Conservation (phyloP, 2,113 vertebrate genomes). For the Apodemus sylvaticus region DNA sequence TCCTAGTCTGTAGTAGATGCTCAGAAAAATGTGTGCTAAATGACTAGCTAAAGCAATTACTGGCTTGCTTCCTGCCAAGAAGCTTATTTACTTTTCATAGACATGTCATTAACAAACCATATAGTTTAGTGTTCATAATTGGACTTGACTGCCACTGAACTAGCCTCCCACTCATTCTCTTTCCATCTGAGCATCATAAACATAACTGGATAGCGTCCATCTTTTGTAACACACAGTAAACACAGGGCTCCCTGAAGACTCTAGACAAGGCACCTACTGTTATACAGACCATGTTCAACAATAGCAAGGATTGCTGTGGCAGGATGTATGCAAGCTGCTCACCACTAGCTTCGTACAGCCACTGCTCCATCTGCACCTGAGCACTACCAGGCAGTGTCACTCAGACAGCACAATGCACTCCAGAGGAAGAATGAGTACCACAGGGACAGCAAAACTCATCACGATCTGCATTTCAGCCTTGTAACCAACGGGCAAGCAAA, state of each 20-base stretch:
- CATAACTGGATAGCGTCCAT: not conserved
- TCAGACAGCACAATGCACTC: not conserved
- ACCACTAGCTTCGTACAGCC: not conserved
- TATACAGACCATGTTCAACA: not conserved
- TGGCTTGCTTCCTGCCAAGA: not conserved
- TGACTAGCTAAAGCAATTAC: not conserved
- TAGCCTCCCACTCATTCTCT: conserved; percentile 21
- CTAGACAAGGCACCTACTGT: conserved; percentile 54
- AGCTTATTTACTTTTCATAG: conserved; percentile 48
- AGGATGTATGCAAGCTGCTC: not conserved
- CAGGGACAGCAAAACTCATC: conserved; percentile 16
- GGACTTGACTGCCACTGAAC: conserved; percentile 43
- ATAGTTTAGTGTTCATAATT: conserved; percentile 54
- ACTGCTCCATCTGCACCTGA: not conserved
- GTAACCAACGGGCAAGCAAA: conserved; percentile 30
- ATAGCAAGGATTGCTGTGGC: conserved; percentile 12
- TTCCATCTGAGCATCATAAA: conserved; percentile 31
- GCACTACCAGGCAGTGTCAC: not conserved
- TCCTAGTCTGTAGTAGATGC: not conserved
- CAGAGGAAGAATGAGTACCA: conserved; percentile 37
- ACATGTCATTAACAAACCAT: conserved; percentile 52
- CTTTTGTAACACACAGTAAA: not conserved
- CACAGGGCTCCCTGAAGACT: conserved; percentile 21
- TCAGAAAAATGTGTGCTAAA: conserved; percentile 12
- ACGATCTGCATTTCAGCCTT: conserved; percentile 21